Conservation (phyloP, 2,113 vertebrate genomes). For the Hemicordylus capensis region DNA sequence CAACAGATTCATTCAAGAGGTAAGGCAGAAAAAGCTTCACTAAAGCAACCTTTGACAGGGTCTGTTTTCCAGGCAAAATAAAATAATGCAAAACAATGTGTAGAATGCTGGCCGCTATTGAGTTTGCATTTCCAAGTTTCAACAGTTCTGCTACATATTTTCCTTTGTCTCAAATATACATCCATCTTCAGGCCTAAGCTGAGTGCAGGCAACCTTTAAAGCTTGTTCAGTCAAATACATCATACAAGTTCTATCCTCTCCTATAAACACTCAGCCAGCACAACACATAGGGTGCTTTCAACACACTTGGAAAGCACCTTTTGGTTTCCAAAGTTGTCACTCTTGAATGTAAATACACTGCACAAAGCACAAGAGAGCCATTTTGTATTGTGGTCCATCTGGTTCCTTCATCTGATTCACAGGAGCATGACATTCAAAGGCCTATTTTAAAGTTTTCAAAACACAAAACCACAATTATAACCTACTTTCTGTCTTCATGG, state of each 20-base stretch:
- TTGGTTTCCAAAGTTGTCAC: background rate
- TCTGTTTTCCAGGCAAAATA: slow-evolving; percentile 44
- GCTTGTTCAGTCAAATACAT: background rate
- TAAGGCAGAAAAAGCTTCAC: background rate
- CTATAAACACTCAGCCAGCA: accelerated
- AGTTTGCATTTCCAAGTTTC: slow-evolving; percentile 27
- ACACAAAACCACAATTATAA: too few species aligned
- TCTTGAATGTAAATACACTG: background rate
- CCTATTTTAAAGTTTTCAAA: background rate
- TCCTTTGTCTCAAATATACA: background rate
- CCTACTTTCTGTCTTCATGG: background rate
- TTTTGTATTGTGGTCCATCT: background rate
- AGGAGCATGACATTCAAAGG: background rate
- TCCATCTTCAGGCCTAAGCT: background rate
- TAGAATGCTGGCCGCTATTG: too few species aligned
- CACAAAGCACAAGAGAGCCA: background rate
- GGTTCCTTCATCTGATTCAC: background rate
- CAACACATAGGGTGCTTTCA: background rate
- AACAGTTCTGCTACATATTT: background rate
- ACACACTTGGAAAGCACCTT: accelerated
- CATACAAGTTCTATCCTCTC: background rate
- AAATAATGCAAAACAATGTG: slow-evolving; percentile 6
- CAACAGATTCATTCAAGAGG: background rate
- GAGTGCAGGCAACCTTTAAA: background rate
- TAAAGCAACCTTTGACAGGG: slow-evolving; percentile 10